phyloP scores from a whole-genome alignment of 2,888 invertebrate species.

The Tetranychus truncatus region DNA sequence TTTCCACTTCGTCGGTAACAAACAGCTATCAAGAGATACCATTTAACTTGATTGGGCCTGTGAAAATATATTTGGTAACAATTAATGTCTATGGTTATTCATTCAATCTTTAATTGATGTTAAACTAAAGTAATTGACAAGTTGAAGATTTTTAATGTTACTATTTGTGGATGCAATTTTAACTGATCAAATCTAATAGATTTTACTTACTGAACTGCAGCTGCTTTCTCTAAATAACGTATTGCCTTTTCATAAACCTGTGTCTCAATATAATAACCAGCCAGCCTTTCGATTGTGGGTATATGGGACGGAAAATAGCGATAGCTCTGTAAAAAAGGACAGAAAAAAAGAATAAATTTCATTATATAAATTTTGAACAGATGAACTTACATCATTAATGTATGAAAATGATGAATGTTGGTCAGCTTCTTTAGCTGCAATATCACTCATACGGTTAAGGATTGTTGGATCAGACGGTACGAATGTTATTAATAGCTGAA shows the following conservation, averaged over 20 bases:
- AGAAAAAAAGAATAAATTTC: background rate
- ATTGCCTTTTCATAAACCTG: conserved; percentile 73
- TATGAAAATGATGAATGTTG: conserved; percentile 70
- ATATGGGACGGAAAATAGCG: conserved; percentile 51
- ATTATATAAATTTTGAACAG: background rate
- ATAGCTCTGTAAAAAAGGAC: conserved; percentile 41
- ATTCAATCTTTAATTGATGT: too few species aligned
- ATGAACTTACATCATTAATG: conserved; percentile 48
- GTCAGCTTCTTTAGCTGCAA: conserved; percentile 76
- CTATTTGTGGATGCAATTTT: too few species aligned
- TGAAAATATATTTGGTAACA: conserved; percentile 16
- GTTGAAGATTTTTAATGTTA: background rate
- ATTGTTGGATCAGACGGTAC: conserved; percentile 75
- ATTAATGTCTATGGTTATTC: background rate
- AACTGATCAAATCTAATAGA: too few species aligned
- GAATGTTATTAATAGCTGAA: conserved; percentile 57
- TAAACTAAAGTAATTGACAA: background rate
- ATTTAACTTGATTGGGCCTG: conserved; percentile 57
- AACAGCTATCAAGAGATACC: conserved; percentile 66
- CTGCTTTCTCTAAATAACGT: conserved; percentile 59
- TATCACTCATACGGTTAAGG: conserved; percentile 66
- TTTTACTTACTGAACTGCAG: conserved; percentile 42
- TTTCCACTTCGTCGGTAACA: conserved; percentile 64
- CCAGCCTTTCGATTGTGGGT: conserved; percentile 67
- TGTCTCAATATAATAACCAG: conserved; percentile 68